Base-by-base conservation (phyloP, 2,113 vertebrate species). In the Percopsis transmontana region DNA sequence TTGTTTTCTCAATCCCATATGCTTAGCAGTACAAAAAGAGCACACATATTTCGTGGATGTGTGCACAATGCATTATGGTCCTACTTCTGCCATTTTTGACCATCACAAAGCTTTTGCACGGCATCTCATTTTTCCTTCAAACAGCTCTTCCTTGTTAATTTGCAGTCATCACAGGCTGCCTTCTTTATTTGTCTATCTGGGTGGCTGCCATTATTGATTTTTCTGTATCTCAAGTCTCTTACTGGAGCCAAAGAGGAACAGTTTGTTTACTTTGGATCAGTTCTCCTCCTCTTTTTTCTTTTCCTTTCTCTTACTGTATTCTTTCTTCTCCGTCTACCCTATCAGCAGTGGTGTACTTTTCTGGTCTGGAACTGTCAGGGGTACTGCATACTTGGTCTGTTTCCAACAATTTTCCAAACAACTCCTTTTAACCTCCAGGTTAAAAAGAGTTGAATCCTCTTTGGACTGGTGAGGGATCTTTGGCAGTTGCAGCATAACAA, bases 121-220 rank as follows among this genome's bases (percentile, higher is more conserved):
- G 2, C 20, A 27, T 67, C 45, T 62, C 11, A 55, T 48, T 65
- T 20, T 41, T 45, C 5, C 13, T 41, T 21, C 45, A 55, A 61
- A 75, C 57, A 66, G 20, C 47, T 21, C 66, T 66, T 75, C 68
- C 19, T 69, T 62, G 64, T 70, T 82, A 63, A 69, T 68, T 48
- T 70, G 38, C 19, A 53, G 62, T 77, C 62, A 67, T 77, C 20
- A 16, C 72, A 69, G 58, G 38, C 50, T 53, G 52, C 27, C 33
- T 52, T 55, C 50, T 68, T 74, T 76, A 64, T 78, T 68, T 58
- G 33, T 41, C 79, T 61, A 61, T 44, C 71, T 78, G 55, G 68
- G 56, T 65, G 63, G 67, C 42, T 47, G 42, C 45, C 44, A 21
- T 50, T 75, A 84, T 84, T 73, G 85, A 87, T 77, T 85, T 81